A percentile compares a stretch with the other conserved stretches of the same genome.
phyloP scores from a whole-genome alignment of 2,888 invertebrate species.

The Eupithecia abbreviata region DNA sequence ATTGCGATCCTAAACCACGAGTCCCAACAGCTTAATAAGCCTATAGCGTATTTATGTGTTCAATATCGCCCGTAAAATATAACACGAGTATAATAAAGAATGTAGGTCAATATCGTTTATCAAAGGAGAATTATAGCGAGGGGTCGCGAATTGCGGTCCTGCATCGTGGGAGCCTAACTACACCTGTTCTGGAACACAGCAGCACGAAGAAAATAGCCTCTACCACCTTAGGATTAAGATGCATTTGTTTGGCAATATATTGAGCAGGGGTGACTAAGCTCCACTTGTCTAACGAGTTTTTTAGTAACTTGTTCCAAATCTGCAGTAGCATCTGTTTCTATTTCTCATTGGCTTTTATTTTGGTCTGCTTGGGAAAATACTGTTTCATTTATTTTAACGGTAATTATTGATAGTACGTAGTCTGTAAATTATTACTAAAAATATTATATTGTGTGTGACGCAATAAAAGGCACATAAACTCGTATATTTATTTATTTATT shows the following conservation, averaged over 20 bases:
- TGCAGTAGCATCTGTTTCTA: constrained; percentile 40
- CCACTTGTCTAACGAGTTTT: constrained; percentile 44
- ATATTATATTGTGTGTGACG: neutral
- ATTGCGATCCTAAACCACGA: constrained; percentile 25
- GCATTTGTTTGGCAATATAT: constrained; percentile 21
- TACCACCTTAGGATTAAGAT: constrained; percentile 26
- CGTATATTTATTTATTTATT: neutral
- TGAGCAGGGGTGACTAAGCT: constrained; percentile 36
- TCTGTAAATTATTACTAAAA: neutral
- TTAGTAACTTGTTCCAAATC: constrained; percentile 32
- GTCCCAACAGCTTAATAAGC: constrained; percentile 43
- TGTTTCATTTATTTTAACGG: neutral
- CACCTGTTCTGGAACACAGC: constrained; percentile 55
- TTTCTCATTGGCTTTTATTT: constrained; percentile 18
- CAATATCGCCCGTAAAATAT: constrained; percentile 45
- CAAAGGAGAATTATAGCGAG: constrained; percentile 45
- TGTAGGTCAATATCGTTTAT: constrained; percentile 49
- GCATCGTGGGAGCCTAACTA: constrained; percentile 53
- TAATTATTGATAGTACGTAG: neutral
- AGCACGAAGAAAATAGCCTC: constrained; percentile 35
- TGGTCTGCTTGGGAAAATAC: constrained; percentile 7
- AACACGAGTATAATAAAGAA: constrained; percentile 46
- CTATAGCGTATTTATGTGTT: constrained; percentile 44
- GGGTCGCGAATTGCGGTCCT: constrained; percentile 57
- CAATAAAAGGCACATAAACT: neutral